Evolutionary conservation across 2,888 invertebrate species (phyloP).

Genomic region (Salticus scenicus): DNA sequence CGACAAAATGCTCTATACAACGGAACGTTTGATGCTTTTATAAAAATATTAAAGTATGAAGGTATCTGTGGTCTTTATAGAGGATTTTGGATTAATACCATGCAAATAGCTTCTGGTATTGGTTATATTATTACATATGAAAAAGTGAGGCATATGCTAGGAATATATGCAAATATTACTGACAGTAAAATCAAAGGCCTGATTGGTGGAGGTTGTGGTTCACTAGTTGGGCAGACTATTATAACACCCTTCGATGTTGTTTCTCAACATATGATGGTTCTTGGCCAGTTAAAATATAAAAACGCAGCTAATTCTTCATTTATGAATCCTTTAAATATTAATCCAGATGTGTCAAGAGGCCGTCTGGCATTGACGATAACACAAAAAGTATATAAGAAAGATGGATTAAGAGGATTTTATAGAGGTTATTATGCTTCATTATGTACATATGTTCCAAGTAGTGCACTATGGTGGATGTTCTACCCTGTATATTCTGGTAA

Average conservation of each 20-base stretch:
- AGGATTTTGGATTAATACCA: slow-evolving; percentile 95
- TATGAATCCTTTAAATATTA: slow-evolving; percentile 66
- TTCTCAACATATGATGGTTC: slow-evolving; percentile 96
- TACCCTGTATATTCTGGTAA: slow-evolving; percentile 95
- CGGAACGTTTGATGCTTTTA: slow-evolving; percentile 89
- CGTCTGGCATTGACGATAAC: slow-evolving; percentile 79
- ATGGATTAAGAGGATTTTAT: slow-evolving; percentile 93
- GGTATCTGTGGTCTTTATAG: slow-evolving; percentile 91
- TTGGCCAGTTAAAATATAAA: slow-evolving; percentile 79
- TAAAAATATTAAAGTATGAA: slow-evolving; percentile 89
- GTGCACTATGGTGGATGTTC: slow-evolving; percentile 98
- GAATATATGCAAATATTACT: slow-evolving; percentile 78
- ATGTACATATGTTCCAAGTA: slow-evolving; percentile 95
- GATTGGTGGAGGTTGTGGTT: slow-evolving; percentile 92
- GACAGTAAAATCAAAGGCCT: slow-evolving; percentile 83
- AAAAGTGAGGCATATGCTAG: slow-evolving; percentile 87
- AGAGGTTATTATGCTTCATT: slow-evolving; percentile 94
- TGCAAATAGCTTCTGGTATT: slow-evolving; percentile 79
- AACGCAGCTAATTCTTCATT: slow-evolving; percentile 28
- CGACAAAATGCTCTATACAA: slow-evolving; percentile 83
- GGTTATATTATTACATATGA: slow-evolving; percentile 94
- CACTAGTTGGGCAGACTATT: slow-evolving; percentile 93
- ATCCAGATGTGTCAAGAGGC: slow-evolving; percentile 33
- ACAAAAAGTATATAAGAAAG: slow-evolving; percentile 84
- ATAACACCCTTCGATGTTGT: slow-evolving; percentile 97